Conservation (phyloP, 2,888 invertebrate species). For the Anaspis maculata region DNA sequence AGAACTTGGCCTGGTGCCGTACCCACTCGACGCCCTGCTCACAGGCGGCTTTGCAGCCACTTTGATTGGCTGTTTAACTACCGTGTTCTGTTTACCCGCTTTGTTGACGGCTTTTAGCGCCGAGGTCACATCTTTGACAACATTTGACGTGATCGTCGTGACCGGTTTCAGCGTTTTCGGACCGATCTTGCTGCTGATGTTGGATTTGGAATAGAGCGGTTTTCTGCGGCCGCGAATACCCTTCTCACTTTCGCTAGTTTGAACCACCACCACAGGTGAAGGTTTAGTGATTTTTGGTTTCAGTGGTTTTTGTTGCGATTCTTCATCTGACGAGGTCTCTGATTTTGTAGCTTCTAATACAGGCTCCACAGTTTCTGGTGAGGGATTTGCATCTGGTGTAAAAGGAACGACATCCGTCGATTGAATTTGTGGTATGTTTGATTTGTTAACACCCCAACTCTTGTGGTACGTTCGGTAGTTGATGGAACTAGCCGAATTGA, state of each 20-base stretch:
- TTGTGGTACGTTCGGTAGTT: constrained; percentile 54
- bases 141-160: constrained; percentile 32
- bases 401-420: constrained; percentile 4
- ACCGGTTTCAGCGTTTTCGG: constrained; percentile 31
- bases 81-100: too few relatives aligned
- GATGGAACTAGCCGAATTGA: constrained; percentile 48
- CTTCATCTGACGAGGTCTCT: too few relatives aligned
- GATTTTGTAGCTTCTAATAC: not conserved
- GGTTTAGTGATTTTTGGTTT: constrained; percentile 57
- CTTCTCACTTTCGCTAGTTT: constrained; percentile 35
- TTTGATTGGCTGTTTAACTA: constrained; percentile 12
- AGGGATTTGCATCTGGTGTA: too few relatives aligned
- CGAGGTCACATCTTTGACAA: constrained; percentile 35
- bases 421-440: constrained; percentile 41
- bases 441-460: constrained; percentile 44
- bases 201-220: constrained; percentile 49
- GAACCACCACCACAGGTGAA: constrained; percentile 31
- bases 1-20: constrained; percentile 19
- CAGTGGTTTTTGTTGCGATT: constrained; percentile 35
- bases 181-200: constrained; percentile 20
- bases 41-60: constrained; percentile 10
- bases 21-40: constrained; percentile 22
- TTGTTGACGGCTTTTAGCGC: constrained; percentile 12
- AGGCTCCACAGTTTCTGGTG: not conserved
- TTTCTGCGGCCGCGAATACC: constrained; percentile 55